phyloP scores from a whole-genome alignment of 2,888 invertebrate genomes.

The Endotricha flammealis region DNA sequence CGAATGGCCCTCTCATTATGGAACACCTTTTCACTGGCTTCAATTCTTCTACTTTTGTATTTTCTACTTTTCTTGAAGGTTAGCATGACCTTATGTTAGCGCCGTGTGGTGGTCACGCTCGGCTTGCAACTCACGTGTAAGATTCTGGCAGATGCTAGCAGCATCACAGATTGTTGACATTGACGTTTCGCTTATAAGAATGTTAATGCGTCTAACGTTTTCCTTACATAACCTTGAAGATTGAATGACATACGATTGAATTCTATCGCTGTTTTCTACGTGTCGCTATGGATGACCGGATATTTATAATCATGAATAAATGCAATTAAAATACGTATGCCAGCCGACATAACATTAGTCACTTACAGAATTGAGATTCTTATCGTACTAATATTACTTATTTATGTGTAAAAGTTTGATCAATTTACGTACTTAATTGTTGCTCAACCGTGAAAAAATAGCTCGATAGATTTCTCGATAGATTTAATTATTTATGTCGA shows the following conservation, averaged over 20 bases:
- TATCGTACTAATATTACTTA: too few species aligned
- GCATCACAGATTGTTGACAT: constrained; percentile 53
- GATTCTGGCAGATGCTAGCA: constrained; percentile 33
- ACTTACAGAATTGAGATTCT: too few species aligned
- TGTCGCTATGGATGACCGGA: neutral
- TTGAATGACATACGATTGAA: constrained; percentile 16
- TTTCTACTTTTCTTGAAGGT: constrained; percentile 8
- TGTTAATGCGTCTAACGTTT: constrained; percentile 34
- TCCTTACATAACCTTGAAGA: constrained; percentile 38
- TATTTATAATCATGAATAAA: too few species aligned
- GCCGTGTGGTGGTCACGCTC: constrained; percentile 28
- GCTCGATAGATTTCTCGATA: too few species aligned
- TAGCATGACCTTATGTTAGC: constrained; percentile 25
- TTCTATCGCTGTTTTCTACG: neutral
- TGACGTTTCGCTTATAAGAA: constrained; percentile 40
- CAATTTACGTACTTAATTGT: too few species aligned
- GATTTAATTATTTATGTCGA: too few species aligned
- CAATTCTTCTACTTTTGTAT: constrained; percentile 4
- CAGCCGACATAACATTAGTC: too few species aligned
- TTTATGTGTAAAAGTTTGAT: too few species aligned
- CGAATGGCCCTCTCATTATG: constrained; percentile 18
- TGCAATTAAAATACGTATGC: too few species aligned
- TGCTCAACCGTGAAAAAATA: too few species aligned
- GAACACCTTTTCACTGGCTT: neutral
- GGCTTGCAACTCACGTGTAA: constrained; percentile 38